Conservation (phyloP, 2,888 invertebrate species). For the Drosophila nr. fundita region DNA sequence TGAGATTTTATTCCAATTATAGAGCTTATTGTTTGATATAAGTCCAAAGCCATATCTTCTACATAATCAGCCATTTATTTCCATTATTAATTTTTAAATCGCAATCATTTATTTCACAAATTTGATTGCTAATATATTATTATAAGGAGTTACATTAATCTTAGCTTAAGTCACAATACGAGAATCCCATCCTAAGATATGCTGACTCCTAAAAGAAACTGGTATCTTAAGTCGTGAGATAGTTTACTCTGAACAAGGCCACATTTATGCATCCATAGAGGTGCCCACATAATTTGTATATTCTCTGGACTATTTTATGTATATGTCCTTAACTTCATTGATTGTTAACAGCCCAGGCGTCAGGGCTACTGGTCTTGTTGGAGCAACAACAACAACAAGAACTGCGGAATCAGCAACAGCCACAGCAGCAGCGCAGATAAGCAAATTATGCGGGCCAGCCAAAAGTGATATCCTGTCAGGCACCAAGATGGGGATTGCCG, state of each 20-base stretch:
- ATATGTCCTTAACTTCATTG: conserved; percentile 52
- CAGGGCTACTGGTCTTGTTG: conserved; percentile 69
- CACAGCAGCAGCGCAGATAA: conserved; percentile 33
- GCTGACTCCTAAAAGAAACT: conserved; percentile 10
- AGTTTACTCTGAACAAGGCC: conserved; percentile 37
- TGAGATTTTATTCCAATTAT: not conserved
- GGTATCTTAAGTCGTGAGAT: conserved; percentile 24
- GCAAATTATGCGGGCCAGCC: conserved; percentile 55
- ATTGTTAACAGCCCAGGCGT: conserved; percentile 67
- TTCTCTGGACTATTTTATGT: conserved; percentile 50
- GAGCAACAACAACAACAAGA: conserved; percentile 24
- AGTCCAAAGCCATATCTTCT: not conserved
- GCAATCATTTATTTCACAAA: not conserved
- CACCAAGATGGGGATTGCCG: conserved; percentile 53
- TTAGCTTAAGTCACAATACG: not conserved
- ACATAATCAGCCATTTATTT: not conserved
- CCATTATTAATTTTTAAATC: not conserved
- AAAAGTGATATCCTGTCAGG: conserved; percentile 67
- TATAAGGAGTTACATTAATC: not conserved
- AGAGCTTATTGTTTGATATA: not conserved
- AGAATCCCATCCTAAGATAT: not conserved
- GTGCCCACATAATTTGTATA: conserved; percentile 41
- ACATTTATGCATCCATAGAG: conserved; percentile 33
- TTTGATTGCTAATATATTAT: not conserved
- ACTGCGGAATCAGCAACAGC: conserved; percentile 12